These are phyloP conservation scores for Drosophila rellima DNA, from an alignment of 2,888 invertebrate species.

Conservation along the genomic window DNA sequence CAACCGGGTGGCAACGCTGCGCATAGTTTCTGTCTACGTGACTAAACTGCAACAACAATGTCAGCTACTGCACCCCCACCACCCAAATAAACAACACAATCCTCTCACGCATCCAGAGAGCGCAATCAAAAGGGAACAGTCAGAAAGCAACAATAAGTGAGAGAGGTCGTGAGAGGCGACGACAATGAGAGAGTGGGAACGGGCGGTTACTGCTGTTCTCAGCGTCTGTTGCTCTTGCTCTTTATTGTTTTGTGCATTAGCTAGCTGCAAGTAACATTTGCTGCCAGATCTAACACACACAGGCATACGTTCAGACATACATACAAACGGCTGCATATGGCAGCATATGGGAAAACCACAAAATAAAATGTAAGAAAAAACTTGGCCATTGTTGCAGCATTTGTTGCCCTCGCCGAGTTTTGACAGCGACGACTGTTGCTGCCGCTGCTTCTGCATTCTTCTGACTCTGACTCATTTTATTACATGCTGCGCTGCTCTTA, in stretches of 20 bases:
- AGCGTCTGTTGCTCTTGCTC: constrained; percentile 45
- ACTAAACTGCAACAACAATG: constrained; percentile 57
- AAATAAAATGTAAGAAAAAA: constrained; percentile 46
- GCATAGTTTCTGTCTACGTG: constrained; percentile 63
- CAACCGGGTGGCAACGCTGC: constrained; percentile 64
- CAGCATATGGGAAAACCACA: constrained; percentile 72
- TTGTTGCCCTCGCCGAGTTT: constrained; percentile 59
- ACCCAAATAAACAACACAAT: constrained; percentile 57
- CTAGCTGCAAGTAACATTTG: constrained; percentile 60
- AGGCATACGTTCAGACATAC: constrained; percentile 17
- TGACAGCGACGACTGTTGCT: constrained; percentile 40
- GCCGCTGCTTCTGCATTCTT: constrained; percentile 52
- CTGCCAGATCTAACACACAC: constrained; percentile 40
- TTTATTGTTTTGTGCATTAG: constrained; percentile 65
- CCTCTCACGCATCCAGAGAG: constrained; percentile 42
- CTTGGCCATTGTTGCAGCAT: constrained; percentile 63
- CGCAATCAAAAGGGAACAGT: constrained; percentile 38
- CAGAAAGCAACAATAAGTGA: constrained; percentile 1
- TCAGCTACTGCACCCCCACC: constrained; percentile 48
- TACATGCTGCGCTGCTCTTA: constrained; percentile 43
- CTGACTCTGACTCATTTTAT: constrained; percentile 63
- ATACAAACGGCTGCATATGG: constrained; percentile 59
- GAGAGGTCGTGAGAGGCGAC: constrained; percentile 11
- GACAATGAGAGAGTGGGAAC: constrained; percentile 13
- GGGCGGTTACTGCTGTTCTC: constrained; percentile 32